Base-by-base conservation (phyloP, 1,140 invertebrate species). In the Metopolophium dirhodum region DNA sequence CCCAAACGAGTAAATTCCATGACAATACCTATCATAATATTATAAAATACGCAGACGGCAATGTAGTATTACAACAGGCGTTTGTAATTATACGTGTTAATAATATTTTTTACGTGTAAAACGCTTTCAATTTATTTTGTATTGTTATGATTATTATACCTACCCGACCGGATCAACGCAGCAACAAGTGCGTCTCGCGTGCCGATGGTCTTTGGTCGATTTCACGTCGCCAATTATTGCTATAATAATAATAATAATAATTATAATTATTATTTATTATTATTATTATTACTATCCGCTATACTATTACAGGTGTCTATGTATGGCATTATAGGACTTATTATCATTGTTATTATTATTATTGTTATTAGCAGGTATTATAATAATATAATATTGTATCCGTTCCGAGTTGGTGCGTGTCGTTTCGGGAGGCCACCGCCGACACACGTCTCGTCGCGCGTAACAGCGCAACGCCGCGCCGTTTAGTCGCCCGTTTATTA, bases 401-500 rank as follows among this genome's bases (percentile, higher is more conserved):
- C 51, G 51, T 41, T 22, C 20, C 49, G 54, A 45, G 22, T 57
- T 54, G 54, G 26, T 45, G 54, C 35, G 37, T 18, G 37, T 61
- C 23, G 54, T 61, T 61, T 30, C 8, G 88, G 9, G 9, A 54
- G 87, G 20, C 87, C 8, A 18, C 47, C 18, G 35, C 26, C 35
- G 89, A 68, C 37, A 68, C 54, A 90, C 57, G 37, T 90, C 14
- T 68, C 26, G 20, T 35, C 22, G 23, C 11, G 20, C 51, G 49
- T 26, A 89, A 89, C 20, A 54, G 20, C 26, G 51, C 86, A 87
- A 47, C 26, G 30, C 26, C 47, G 86, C 51, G 51, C 3, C 86
- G 86, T 87, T 87, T 87, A 89, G 49, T 45, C 87, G 87, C 87
- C 49, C 35, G 35, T 89, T 89, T 89, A 89, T 89, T 51, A 54